These are phyloP conservation scores for Emydoidea blandingii DNA, from an alignment of 2,797 vertebrate species.

Conservation along the genomic window DNA sequence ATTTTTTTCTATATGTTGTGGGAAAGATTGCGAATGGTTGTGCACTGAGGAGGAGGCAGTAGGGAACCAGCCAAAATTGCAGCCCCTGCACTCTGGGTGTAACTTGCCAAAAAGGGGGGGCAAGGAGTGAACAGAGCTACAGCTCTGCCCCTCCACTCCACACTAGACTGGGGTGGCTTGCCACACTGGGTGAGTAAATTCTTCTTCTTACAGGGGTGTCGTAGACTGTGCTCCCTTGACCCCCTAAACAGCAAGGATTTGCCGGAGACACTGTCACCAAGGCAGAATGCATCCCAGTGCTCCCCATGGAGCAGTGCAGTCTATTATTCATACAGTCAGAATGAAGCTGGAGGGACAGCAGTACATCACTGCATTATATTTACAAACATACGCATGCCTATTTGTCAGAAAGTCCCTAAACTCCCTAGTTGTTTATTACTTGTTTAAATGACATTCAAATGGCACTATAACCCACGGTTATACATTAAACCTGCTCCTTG, in stretches of 20 bases:
- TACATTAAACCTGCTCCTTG: constrained; percentile 22
- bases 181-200: rapidly evolving
- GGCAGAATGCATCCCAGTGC: background rate
- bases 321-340: background rate
- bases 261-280: background rate
- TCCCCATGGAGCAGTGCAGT: background rate
- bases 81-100: background rate
- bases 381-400: background rate
- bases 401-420: constrained; percentile 63
- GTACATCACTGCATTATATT: background rate
- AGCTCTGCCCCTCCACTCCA: background rate
- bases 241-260: background rate
- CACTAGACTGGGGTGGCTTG: background rate
- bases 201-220: rapidly evolving
- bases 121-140: background rate
- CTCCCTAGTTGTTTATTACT: constrained; percentile 19
- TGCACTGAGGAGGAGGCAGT: background rate
- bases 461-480: background rate
- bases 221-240: background rate
- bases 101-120: background rate
- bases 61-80: background rate
- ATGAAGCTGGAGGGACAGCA: rapidly evolving
- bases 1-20: rapidly evolving
- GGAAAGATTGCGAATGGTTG: background rate
- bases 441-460: constrained; percentile 5